Conservation (phyloP, 2,113 vertebrate species). For the Tachycineta bicolor region DNA sequence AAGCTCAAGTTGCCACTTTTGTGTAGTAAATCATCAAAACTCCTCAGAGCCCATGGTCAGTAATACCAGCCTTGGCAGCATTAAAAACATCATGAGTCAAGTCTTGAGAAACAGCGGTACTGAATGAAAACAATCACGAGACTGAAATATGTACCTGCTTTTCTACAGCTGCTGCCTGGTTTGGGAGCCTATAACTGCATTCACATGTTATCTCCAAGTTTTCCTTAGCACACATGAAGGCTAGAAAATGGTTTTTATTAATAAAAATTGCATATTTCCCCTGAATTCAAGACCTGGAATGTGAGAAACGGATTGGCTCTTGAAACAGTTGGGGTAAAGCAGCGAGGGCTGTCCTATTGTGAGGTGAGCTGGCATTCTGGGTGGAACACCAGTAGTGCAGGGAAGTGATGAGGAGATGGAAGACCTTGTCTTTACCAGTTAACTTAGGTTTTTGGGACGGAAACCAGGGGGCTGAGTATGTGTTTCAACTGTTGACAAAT, state of each 20-base stretch:
- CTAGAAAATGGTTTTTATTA: background rate
- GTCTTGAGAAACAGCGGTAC: background rate
- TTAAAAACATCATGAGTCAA: background rate
- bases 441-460: background rate
- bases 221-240: background rate
- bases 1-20: background rate
- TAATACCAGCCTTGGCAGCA: background rate
- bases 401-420: background rate
- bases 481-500: background rate
- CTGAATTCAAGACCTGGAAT: background rate
- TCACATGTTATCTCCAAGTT: background rate
- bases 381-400: accelerated
- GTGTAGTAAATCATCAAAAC: background rate
- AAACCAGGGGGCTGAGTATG: background rate
- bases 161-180: background rate
- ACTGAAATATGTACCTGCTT: background rate
- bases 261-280: background rate
- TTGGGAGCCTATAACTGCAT: background rate
- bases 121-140: background rate
- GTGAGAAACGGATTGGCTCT: background rate
- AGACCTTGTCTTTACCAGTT: background rate
- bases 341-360: accelerated
- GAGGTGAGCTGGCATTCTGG: background rate
- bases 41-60: background rate
- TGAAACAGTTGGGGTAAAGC: background rate